phyloP scores from a whole-genome alignment of 2,888 invertebrate species.

The Lasioglossum marginatum region DNA sequence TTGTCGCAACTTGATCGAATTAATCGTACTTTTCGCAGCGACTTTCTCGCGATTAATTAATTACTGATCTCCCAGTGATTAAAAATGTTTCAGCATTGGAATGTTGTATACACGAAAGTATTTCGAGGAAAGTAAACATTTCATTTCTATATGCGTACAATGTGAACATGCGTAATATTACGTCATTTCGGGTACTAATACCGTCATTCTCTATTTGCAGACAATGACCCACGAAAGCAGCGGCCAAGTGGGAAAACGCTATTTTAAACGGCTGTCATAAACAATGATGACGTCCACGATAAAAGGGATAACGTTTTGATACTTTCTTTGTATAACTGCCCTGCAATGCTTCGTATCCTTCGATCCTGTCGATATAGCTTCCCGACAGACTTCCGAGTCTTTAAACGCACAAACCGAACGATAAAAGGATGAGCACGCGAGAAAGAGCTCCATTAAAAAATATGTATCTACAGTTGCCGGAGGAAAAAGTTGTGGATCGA shows the following conservation, averaged over 20 bases:
- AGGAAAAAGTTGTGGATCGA: conserved; percentile 35
- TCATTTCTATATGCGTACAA: not conserved
- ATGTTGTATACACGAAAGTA: not conserved
- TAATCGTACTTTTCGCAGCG: too few relatives aligned
- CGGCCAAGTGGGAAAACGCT: conserved; percentile 86
- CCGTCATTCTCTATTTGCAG: conserved; percentile 83
- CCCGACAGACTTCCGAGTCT: not conserved
- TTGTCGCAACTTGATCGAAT: not conserved
- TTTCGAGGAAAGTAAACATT: not conserved
- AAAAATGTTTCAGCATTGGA: not conserved
- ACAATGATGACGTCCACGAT: conserved; percentile 40
- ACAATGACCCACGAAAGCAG: conserved; percentile 86
- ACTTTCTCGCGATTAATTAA: not conserved
- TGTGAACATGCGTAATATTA: not conserved
- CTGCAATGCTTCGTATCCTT: not conserved
- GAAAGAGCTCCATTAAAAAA: not conserved
- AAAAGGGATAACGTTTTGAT: not conserved
- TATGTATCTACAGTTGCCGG: not conserved
- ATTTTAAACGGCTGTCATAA: conserved; percentile 85
- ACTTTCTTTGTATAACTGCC: not conserved
- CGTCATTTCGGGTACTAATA: conserved; percentile 24
- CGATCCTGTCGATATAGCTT: not conserved
- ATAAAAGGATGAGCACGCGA: not conserved
- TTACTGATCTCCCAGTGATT: not conserved
- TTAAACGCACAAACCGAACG: not conserved